A percentile compares a stretch with the other conserved stretches of the same genome.
Evolutionary conservation across 2,888 invertebrate genomes (phyloP).

Genomic region (Ichneumoninae sp.): DNA sequence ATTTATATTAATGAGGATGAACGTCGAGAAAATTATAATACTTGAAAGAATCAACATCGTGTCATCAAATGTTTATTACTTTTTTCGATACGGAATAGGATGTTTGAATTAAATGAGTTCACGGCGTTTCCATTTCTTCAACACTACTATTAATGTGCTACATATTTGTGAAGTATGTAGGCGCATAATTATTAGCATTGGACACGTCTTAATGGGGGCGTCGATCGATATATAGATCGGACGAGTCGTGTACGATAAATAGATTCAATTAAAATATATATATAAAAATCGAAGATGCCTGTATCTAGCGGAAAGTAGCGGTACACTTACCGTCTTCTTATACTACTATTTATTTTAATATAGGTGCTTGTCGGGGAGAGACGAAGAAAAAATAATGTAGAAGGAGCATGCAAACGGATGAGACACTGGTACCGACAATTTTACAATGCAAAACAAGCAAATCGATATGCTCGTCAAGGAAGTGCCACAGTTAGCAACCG

Average conservation of each 20-base stretch:
- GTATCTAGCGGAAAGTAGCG: slow-evolving; percentile 23
- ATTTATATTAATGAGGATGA: background rate
- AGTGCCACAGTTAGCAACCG: slow-evolving; percentile 54
- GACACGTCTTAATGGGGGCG: slow-evolving; percentile 43
- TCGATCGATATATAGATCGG: slow-evolving; percentile 16
- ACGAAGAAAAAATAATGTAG: background rate
- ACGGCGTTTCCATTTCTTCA: background rate
- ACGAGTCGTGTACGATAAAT: slow-evolving; percentile 5
- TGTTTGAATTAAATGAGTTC: slow-evolving; percentile 1
- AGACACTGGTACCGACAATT: slow-evolving; percentile 16
- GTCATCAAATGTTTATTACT: background rate
- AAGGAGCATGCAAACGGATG: background rate
- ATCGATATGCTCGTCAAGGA: slow-evolving; percentile 49
- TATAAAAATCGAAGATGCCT: background rate
- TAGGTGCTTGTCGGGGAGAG: background rate
- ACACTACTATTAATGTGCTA: slow-evolving; percentile 24
- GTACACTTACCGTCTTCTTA: slow-evolving; percentile 26
- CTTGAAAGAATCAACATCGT: background rate
- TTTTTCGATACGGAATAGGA: background rate
- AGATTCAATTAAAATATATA: background rate
- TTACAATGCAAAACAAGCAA: slow-evolving; percentile 44
- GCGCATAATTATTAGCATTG: slow-evolving; percentile 12
- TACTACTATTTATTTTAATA: slow-evolving; percentile 5
- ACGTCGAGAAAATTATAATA: background rate
- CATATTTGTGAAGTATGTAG: background rate